A percentile compares a stretch with the other conserved stretches of the same genome.
Evolutionary conservation across 1,140 invertebrate species (phyloP).

Genomic region (Caenorhabditis latens): DNA sequence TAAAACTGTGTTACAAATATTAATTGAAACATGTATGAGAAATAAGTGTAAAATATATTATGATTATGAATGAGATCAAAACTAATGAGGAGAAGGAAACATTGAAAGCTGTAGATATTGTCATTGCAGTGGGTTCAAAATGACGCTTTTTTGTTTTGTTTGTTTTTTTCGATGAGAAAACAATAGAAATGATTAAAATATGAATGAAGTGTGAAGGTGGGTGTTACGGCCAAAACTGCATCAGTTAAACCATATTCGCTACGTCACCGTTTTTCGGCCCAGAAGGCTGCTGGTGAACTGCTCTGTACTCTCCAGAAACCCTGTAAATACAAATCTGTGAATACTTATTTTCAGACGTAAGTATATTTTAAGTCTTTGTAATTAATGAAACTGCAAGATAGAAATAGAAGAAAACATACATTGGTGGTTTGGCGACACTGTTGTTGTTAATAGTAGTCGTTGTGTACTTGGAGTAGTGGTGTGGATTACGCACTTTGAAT

Average conservation of each 20-base stretch:
- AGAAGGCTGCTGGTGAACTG: conserved; percentile 23
- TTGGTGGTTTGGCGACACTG: conserved; percentile 32
- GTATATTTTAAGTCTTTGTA: not conserved
- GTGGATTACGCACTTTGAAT: conserved; percentile 46
- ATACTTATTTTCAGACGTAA: not conserved
- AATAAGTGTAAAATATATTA: not conserved
- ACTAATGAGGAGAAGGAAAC: conserved; percentile 13
- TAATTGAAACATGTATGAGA: not conserved
- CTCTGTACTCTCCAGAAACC: conserved; percentile 45
- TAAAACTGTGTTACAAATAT: not conserved
- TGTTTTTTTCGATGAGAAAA: not conserved
- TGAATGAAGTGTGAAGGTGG: not conserved
- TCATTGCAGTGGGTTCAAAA: conserved; percentile 9
- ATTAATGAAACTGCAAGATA: conserved; percentile 29
- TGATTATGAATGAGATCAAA: not conserved
- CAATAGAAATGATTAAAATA: conserved; percentile 47
- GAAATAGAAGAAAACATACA: conserved; percentile 34
- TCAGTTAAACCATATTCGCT: conserved; percentile 29
- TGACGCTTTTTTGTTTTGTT: not conserved
- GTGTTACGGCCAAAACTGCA: not conserved
- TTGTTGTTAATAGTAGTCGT: conserved; percentile 45
- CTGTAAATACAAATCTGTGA: not conserved
- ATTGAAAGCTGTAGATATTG: conserved; percentile 35
- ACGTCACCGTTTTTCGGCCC: conserved; percentile 40
- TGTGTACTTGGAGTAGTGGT: conserved; percentile 52